phyloP scores from a whole-genome alignment of 2,797 vertebrate species.

The Uromys caudimaculatus region DNA sequence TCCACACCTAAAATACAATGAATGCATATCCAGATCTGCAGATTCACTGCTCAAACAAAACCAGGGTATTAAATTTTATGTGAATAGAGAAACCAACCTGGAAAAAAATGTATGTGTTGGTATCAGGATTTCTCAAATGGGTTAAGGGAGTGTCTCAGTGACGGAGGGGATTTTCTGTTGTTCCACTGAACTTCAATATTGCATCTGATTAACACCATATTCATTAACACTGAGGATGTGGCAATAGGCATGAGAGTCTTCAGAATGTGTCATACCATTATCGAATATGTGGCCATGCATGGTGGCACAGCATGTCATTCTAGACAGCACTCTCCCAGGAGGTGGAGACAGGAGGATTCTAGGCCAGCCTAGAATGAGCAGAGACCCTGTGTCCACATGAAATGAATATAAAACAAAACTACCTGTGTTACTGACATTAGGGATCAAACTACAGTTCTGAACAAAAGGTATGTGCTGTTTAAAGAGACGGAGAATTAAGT shows the following conservation, averaged over 20 bases:
- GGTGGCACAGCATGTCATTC: background rate
- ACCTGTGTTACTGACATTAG: conserved; percentile 35
- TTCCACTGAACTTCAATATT: conserved; percentile 28
- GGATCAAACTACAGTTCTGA: conserved; percentile 62
- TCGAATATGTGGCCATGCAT: background rate
- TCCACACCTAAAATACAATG: conserved; percentile 32
- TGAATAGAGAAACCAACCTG: background rate
- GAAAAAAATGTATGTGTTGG: conserved; percentile 29
- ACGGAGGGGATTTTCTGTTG: background rate
- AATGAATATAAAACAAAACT: background rate
- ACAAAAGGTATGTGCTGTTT: conserved; percentile 20
- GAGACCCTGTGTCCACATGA: background rate
- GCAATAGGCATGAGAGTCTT: conserved; percentile 21
- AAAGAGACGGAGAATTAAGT: conserved; percentile 47
- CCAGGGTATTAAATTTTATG: conserved; percentile 51
- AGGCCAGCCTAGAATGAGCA: background rate
- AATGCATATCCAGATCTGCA: conserved; percentile 6
- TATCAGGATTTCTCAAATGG: conserved; percentile 6
- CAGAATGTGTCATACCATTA: background rate
- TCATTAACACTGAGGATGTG: background rate
- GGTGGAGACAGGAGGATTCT: background rate
- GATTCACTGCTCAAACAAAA: conserved; percentile 33
- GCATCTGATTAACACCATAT: conserved; percentile 42
- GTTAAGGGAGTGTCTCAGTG: background rate
- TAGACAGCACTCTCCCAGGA: background rate